Base-by-base conservation (phyloP, 2,888 invertebrate species). In the Onchidella celtica region DNA sequence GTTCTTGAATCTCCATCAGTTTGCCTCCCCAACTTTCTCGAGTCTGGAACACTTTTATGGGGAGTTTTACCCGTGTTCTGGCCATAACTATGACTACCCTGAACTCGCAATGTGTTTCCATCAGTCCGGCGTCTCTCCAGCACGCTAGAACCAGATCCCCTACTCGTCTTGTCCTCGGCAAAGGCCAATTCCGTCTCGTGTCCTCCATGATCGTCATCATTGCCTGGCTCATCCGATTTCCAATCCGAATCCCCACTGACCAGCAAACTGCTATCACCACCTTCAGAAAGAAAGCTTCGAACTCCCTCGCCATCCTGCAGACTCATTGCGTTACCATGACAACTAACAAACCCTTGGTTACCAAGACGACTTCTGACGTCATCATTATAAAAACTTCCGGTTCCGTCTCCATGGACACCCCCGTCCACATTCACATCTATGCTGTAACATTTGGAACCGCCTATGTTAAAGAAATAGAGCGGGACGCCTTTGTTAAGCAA, bases 361-460 rank as follows among this genome's bases (percentile, higher is more conserved):
- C n/a, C n/a, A n/a, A n/a, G n/a, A n/a, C n/a, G n/a, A n/a, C n/a
- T n/a, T n/a, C n/a, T n/a, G n/a, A n/a, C n/a, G n/a, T n/a, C n/a
- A n/a, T n/a, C n/a, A n/a, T n/a, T n/a, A 47, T 47, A 47, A 11
- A 3, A 24, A 65, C 24, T 24, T 6, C 47, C 65, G 40, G 0
- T 1, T 17, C 32, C 65, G 29, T 17, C 76, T 17, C 32, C 66
- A 24, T 24, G 17, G 36, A 17, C 34, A 21, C 68, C 66, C 21
- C 27, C n/a, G 1, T 61, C 27, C 17, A 32, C 1, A 6, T n/a
- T n/a, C 0, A 32, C 9, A 4, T 24, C 27, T 3, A 24, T 27
- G 29, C 32, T 17, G 34, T 72, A 79, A 32, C 79, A 79, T 29
- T 72, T 72, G 47, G 79, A 72, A n/a, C 79, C 65, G 24, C 72